These are phyloP conservation scores for Eristalinus sepulchralis DNA, from an alignment of 2,888 invertebrate genomes.

Conservation along the genomic window DNA sequence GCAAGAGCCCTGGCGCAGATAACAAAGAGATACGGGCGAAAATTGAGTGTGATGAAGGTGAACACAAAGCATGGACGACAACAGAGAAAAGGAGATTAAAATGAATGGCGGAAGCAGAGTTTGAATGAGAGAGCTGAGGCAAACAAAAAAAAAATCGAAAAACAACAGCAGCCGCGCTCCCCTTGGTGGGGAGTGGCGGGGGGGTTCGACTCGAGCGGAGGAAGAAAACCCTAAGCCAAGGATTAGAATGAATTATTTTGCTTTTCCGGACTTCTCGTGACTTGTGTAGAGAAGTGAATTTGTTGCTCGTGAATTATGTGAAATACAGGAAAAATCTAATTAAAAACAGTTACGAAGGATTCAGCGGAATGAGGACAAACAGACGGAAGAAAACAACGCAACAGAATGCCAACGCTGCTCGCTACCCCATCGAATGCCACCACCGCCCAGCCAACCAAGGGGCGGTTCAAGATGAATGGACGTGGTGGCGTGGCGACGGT, in stretches of 20 bases:
- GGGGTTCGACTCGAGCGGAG: not conserved
- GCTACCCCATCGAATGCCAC: too few species aligned
- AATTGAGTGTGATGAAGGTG: conserved; percentile 43
- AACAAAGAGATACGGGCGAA: conserved; percentile 35
- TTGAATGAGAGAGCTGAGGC: not conserved
- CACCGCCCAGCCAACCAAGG: too few species aligned
- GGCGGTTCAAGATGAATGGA: not conserved
- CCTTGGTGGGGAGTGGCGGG: not conserved
- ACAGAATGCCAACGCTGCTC: not conserved
- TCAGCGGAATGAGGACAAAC: conserved; percentile 1
- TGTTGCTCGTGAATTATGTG: conserved; percentile 38
- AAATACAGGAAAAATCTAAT: conserved; percentile 57
- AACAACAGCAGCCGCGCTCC: not conserved
- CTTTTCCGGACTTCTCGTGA: conserved; percentile 44
- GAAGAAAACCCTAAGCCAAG: conserved; percentile 15
- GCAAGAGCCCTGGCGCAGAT: conserved; percentile 16
- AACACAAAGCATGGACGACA: conserved; percentile 27
- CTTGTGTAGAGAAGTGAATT: conserved; percentile 22
- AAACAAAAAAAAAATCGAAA: not conserved
- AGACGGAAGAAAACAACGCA: not conserved
- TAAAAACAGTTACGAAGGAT: conserved; percentile 37
- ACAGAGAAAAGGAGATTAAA: conserved; percentile 26
- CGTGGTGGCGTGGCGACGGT: conserved; percentile 3
- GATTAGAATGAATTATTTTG: conserved; percentile 61
- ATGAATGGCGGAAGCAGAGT: conserved; percentile 10